phyloP scores from a whole-genome alignment of 2,113 vertebrate genomes.

The Platycercus adscitus region DNA sequence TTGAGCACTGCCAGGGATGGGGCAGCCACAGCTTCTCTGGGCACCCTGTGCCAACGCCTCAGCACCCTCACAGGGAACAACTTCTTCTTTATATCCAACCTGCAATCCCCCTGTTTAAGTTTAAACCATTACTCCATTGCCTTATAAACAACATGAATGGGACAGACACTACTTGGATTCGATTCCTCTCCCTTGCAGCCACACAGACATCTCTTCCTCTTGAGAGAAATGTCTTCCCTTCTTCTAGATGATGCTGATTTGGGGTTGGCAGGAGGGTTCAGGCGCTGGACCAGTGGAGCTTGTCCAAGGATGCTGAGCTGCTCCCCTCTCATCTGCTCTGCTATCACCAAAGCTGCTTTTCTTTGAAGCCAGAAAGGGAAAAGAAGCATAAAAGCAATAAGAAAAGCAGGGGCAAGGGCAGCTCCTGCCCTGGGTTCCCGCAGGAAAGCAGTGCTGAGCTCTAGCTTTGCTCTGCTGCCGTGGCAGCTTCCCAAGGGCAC shows the following conservation, averaged over 20 bases:
- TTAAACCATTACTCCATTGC: neutral
- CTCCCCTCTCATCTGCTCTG: neutral
- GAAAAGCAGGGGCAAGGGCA: neutral
- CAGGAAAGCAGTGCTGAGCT: neutral
- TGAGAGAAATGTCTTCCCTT: neutral
- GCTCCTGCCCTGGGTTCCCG: neutral
- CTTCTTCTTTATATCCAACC: neutral
- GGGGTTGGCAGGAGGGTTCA: accelerated
- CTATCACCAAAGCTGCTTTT: neutral
- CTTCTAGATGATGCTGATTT: neutral
- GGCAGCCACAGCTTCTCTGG: neutral
- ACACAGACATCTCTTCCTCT: neutral
- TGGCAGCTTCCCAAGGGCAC: neutral
- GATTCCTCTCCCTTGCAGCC: neutral
- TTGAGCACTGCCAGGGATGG: neutral
- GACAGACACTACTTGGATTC: neutral
- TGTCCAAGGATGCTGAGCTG: neutral
- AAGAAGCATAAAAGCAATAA: neutral
- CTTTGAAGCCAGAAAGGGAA: neutral
- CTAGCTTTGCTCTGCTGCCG: neutral
- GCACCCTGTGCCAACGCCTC: neutral
- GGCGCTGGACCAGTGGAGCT: neutral
- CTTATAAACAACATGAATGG: accelerated
- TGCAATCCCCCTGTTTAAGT: neutral
- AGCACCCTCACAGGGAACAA: neutral